Evolutionary conservation across 1,140 invertebrate genomes (phyloP).

Genomic region (Ceratitis capitata): DNA sequence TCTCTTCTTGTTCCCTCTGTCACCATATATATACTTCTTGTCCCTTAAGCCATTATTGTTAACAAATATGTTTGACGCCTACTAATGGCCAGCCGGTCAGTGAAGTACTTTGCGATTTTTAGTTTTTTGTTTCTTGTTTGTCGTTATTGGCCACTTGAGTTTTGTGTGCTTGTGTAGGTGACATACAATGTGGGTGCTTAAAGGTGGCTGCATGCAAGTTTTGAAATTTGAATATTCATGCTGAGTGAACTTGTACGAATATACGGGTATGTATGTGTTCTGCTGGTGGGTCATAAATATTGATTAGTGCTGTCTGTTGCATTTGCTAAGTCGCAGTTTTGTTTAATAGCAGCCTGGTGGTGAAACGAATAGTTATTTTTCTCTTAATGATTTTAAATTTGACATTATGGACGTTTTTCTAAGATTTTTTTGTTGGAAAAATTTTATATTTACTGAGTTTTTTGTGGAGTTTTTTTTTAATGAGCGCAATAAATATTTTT

Average conservation of each 20-base stretch:
- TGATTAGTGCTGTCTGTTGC: neutral
- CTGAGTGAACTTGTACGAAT: neutral
- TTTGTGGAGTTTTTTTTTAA: too few species aligned
- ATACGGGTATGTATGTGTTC: neutral
- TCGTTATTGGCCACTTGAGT: neutral
- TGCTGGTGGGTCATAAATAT: neutral
- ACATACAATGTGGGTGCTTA: neutral
- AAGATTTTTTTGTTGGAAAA: too few species aligned
- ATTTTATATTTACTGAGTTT: too few species aligned
- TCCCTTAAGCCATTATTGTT: neutral
- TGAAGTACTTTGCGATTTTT: neutral
- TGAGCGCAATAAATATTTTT: too few species aligned
- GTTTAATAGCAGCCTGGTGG: neutral
- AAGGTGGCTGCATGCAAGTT: neutral
- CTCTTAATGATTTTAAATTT: neutral
- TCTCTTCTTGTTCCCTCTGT: neutral
- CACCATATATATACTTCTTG: neutral
- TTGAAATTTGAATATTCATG: neutral
- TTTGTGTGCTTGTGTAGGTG: neutral
- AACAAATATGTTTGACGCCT: constrained; percentile 7
- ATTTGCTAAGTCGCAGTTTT: neutral
- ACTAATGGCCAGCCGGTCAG: neutral
- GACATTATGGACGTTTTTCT: too few species aligned
- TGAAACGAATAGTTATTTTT: neutral
- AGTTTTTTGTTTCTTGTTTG: neutral